phyloP scores from a whole-genome alignment of 2,797 vertebrate genomes.

The Linurgus olivaceus region DNA sequence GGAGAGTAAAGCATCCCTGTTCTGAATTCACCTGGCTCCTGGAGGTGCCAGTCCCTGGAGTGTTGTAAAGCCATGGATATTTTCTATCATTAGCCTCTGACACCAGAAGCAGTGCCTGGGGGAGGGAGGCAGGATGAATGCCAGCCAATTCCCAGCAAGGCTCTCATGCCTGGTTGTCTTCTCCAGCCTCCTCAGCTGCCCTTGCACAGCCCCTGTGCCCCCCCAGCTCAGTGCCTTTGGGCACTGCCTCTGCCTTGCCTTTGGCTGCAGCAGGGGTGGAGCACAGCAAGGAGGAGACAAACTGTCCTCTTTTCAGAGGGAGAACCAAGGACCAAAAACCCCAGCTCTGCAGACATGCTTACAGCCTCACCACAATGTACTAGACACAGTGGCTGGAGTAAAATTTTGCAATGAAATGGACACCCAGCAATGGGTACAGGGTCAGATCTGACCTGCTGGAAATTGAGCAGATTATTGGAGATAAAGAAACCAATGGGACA shows the following conservation, averaged over 20 bases:
- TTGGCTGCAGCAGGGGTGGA: not conserved
- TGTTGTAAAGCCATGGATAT: accelerated
- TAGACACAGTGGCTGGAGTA: not conserved
- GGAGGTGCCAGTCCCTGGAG: not conserved
- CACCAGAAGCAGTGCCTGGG: not conserved
- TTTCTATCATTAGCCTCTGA: not conserved
- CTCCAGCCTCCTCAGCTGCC: not conserved
- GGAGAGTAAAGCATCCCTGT: not conserved
- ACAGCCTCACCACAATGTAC: not conserved
- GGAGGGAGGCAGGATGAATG: not conserved
- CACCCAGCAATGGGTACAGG: accelerated
- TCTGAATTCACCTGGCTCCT: not conserved
- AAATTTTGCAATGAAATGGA: not conserved
- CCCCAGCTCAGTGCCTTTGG: accelerated
- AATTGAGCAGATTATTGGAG: not conserved
- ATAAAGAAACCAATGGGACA: not conserved
- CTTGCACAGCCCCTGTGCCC: not conserved
- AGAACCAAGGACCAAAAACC: not conserved
- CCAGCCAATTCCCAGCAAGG: not conserved
- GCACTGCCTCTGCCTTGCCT: not conserved
- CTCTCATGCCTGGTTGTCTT: not conserved
- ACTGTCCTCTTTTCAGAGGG: not conserved
- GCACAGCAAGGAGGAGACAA: not conserved
- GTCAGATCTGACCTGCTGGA: not conserved
- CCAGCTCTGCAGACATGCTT: not conserved